A percentile compares a stretch with the other conserved stretches of the same genome.
phyloP scores from a whole-genome alignment of 1,140 invertebrate genomes.

The Drosophila rhopaloa region DNA sequence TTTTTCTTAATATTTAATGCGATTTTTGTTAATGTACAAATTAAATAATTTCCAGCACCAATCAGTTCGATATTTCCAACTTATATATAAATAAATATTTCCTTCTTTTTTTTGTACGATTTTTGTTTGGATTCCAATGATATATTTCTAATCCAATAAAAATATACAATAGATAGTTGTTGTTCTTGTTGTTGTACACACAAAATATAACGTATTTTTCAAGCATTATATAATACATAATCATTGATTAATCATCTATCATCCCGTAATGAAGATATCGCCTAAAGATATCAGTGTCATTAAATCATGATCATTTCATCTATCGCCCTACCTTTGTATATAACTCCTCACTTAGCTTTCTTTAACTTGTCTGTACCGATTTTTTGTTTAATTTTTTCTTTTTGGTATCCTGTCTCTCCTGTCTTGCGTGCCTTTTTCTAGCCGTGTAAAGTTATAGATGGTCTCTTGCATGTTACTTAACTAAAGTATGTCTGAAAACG shows the following conservation, averaged over 20 bases:
- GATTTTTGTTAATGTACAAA: constrained; percentile 66
- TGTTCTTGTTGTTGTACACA: constrained; percentile 82
- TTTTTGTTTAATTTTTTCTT: constrained; percentile 6
- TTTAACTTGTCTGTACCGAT: constrained; percentile 25
- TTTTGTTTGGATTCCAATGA: constrained; percentile 59
- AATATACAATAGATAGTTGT: constrained; percentile 81
- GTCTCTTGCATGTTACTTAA: constrained; percentile 71
- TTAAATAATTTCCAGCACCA: constrained; percentile 71
- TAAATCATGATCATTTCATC: constrained; percentile 11
- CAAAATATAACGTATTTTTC: constrained; percentile 42
- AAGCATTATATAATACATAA: constrained; percentile 13
- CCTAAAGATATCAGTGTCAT: background rate
- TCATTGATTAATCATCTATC: constrained; percentile 11
- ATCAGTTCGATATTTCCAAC: constrained; percentile 57
- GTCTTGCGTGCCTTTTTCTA: constrained; percentile 76
- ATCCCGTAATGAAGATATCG: constrained; percentile 1
- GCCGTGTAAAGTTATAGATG: constrained; percentile 69
- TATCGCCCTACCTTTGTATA: constrained; percentile 15
- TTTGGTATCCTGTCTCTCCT: constrained; percentile 46
- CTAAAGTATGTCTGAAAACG: constrained; percentile 30
- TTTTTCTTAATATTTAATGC: constrained; percentile 44
- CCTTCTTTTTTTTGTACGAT: constrained; percentile 34
- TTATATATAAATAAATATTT: constrained; percentile 43
- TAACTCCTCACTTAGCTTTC: constrained; percentile 34
- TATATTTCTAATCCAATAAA: constrained; percentile 71